Evolutionary conservation across 2,797 vertebrate species (phyloP).

Genomic region (Acanthornis magna): DNA sequence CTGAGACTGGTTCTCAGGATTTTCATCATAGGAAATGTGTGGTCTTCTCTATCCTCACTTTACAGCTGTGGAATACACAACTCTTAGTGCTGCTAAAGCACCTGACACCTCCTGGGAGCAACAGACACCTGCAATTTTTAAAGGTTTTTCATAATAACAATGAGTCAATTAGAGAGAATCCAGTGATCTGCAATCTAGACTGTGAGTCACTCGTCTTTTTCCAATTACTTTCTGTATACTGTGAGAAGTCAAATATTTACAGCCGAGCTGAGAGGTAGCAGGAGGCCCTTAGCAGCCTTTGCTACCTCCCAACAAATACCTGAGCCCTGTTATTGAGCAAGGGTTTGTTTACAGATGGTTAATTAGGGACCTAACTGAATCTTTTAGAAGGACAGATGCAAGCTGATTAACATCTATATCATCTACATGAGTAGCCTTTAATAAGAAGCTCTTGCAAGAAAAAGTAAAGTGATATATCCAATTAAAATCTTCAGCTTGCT

Average conservation of each 20-base stretch:
- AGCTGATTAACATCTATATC: conserved; percentile 62
- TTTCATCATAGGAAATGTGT: not conserved
- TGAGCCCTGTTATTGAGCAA: conserved; percentile 10
- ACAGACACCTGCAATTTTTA: not conserved
- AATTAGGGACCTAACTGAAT: conserved; percentile 55
- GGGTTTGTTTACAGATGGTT: conserved; percentile 56
- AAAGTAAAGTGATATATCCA: conserved; percentile 57
- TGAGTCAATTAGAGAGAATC: not conserved
- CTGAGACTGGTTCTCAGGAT: not conserved
- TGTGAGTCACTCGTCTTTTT: not conserved
- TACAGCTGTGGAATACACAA: not conserved
- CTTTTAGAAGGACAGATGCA: conserved; percentile 52
- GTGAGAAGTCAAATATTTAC: not conserved
- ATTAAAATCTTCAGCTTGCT: conserved; percentile 67
- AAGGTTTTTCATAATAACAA: not conserved
- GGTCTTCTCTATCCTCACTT: not conserved
- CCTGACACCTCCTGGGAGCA: not conserved
- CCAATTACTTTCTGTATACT: not conserved
- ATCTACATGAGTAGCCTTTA: conserved; percentile 48
- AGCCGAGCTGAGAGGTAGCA: not conserved
- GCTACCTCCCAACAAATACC: not conserved
- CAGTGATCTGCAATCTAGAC: not conserved
- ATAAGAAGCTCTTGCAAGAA: conserved; percentile 52
- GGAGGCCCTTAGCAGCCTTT: not conserved
- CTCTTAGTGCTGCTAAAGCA: not conserved